Evolutionary conservation across 2,888 invertebrate genomes (phyloP), one percentile per base, ranked within the genome.

Genomic region (Parapristionchus giblindavisi): DNA sequence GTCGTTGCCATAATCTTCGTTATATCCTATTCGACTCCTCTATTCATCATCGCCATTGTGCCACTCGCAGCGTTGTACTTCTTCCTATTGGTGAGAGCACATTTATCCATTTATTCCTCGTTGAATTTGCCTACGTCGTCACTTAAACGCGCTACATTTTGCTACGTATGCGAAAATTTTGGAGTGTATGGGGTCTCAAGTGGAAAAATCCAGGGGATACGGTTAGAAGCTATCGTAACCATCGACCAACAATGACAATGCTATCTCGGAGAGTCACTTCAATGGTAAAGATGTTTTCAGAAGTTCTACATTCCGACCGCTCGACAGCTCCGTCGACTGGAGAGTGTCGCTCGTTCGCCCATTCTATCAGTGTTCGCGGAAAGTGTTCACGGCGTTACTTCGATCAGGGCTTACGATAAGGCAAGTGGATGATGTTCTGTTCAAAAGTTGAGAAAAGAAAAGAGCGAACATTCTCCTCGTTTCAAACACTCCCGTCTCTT

Each of bases 281-380:
- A n/a, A 60, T 11, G 34, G 36, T 56, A 34, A 36, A 14, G 5
- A 63, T 65, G 4, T 14, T 54, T 40, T 21, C 87, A 96, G 91
- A 92, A 94, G 81, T 94, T 95, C 90, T 97, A 96, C 90, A 94
- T 97, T 78, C 93, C 94, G 1, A 93, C 95, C 0, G 96, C 96
- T 4, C 91, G 97, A 27, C 97, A 98, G 68, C 89, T 98, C 82
- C 96, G 96, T 90, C 91, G 97, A 71, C 90, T 97, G 76, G 96
- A 97, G 89, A 96, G 96, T 0, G 93, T 96, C 0, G 94, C 94
- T 1, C 91, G 96, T 75, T 96, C 96, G 34, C 97, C 97, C 1
- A 96, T 97, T 86, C 96, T 95, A 90, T 95, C 96, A 5, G 95
- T 96, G 89, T 97, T 98, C 88, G 93, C 94, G 27, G 98, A 98